phyloP scores from a whole-genome alignment of 2,888 invertebrate genomes.

The Caenorhabditis sp. region DNA sequence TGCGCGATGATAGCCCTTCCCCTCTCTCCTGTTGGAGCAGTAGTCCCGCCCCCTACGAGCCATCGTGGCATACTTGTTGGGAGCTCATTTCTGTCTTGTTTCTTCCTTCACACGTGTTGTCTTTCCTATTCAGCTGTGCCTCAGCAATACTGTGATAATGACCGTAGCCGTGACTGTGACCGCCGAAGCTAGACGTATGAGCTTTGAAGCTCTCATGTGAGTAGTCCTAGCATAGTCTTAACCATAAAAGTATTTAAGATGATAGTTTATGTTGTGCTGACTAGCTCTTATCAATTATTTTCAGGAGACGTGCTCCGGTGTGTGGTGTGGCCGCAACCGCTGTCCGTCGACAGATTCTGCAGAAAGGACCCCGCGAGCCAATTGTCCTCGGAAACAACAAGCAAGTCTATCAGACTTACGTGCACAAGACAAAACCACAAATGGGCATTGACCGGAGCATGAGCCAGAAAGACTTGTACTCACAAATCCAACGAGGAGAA shows the following conservation, averaged over 20 bases:
- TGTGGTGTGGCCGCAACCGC: conserved; percentile 40
- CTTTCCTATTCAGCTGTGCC: conserved; percentile 10
- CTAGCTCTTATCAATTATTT: no score
- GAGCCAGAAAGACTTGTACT: conserved; percentile 28
- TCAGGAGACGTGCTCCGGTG: conserved; percentile 50
- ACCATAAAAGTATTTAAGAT: no score
- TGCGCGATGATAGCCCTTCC: not conserved
- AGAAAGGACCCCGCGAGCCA: conserved; percentile 17
- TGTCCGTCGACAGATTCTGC: conserved; percentile 35
- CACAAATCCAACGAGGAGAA: conserved; percentile 33
- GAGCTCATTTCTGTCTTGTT: conserved; percentile 18
- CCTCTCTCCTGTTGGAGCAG: not conserved
- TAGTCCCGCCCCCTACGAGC: conserved; percentile 24
- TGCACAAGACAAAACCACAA: not conserved
- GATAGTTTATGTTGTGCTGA: no score
- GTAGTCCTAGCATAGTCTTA: conserved; percentile 14
- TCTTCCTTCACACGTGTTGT: not conserved
- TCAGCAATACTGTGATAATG: not conserved
- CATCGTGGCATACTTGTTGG: no score
- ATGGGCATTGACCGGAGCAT: conserved; percentile 5
- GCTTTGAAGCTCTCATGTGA: conserved; percentile 35
- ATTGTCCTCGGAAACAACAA: conserved; percentile 22
- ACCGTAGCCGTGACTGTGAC: conserved; percentile 1
- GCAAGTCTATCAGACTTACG: conserved; percentile 24
- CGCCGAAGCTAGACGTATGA: conserved; percentile 11